Conservation (phyloP, 2,797 vertebrate genomes). For the Galagoides demidoff region DNA sequence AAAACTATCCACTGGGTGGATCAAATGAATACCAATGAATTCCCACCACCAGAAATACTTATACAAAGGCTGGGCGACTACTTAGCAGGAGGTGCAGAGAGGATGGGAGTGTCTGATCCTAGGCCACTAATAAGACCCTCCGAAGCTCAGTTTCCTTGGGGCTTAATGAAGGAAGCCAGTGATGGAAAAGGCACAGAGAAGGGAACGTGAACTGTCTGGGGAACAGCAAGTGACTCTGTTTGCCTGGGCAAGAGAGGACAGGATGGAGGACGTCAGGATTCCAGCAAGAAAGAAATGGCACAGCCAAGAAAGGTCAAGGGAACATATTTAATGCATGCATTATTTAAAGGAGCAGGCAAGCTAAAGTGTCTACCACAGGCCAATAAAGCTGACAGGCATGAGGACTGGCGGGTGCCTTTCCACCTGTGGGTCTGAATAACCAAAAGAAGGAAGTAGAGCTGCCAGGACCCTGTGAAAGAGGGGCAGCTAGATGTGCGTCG, state of each 20-base stretch:
- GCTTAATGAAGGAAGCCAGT: background rate
- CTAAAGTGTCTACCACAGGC: background rate
- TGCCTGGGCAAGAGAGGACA: background rate
- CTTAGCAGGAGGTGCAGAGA: background rate
- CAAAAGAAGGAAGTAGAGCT: background rate
- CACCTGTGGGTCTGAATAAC: background rate
- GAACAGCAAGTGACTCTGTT: background rate
- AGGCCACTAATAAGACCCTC: background rate
- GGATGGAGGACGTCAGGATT: background rate
- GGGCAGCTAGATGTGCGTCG: background rate
- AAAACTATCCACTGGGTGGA: background rate
- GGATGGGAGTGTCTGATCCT: background rate
- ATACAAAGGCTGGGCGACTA: background rate
- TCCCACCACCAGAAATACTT: conserved; percentile 11
- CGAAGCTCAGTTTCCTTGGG: background rate
- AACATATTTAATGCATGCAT: background rate
- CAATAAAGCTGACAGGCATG: background rate
- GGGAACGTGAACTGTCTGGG: background rate
- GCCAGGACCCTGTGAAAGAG: background rate
- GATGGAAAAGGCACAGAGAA: background rate
- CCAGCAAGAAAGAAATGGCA: background rate
- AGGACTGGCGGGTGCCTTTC: background rate
- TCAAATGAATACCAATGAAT: background rate
- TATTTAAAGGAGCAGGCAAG: background rate
- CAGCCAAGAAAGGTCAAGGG: background rate